A percentile compares a stretch with the other conserved stretches of the same genome.
Conservation (phyloP, 2,113 vertebrate genomes). For the Montifringilla adamsi region DNA sequence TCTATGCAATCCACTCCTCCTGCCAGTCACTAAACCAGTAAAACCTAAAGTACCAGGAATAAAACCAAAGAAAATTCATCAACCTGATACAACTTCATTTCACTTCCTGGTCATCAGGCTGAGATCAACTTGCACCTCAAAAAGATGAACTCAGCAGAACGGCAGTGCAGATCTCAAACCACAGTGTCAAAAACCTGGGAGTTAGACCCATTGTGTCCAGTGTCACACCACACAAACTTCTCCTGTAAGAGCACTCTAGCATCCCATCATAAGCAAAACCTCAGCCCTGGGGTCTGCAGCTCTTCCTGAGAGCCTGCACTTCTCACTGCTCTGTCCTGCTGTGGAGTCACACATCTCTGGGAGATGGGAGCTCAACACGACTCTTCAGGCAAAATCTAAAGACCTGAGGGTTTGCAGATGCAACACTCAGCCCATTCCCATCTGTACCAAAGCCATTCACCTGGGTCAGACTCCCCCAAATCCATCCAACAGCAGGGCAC, state of each 20-base stretch:
- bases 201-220: background rate
- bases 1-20: background rate
- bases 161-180: background rate
- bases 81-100: background rate
- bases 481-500: background rate
- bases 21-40: background rate
- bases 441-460: background rate
- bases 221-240: background rate
- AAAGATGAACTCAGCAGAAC: background rate
- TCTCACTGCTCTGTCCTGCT: background rate
- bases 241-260: background rate
- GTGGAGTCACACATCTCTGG: accelerated
- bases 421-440: background rate
- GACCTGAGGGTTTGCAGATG: background rate
- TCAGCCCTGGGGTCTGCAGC: background rate
- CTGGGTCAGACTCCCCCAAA: background rate
- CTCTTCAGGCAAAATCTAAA: background rate
- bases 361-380: background rate
- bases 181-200: too few relatives aligned
- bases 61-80: background rate
- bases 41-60: background rate
- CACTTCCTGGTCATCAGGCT: background rate
- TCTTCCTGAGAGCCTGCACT: background rate
- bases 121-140: background rate
- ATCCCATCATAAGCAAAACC: background rate